Base-by-base conservation (phyloP, 2,888 invertebrate genomes). In the Pyrochroa serraticornis region DNA sequence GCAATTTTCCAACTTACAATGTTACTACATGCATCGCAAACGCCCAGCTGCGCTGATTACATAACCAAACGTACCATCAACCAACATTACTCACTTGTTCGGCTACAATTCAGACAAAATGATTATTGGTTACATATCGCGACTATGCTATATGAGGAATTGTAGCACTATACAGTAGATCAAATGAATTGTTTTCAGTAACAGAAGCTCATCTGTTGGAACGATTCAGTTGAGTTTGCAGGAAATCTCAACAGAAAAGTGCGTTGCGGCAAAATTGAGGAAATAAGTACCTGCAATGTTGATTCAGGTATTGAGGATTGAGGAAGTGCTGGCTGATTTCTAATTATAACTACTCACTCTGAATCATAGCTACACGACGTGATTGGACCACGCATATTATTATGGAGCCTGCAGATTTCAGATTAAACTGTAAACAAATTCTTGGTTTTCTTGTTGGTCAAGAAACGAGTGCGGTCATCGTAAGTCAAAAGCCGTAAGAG, bases 91-190 rank as follows among this genome's bases (percentile, higher is more conserved):
- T 41, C 12, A 10, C 39, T 41, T 53, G 74, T 60, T 41, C 62
- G 56, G 63, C 69, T 70, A 61, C 58, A 70, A 64, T 67, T 71
- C 68, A 69, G 75, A 77, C 76, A 74, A 75, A 75, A 75, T 77
- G 77, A 77, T 77, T 77, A 75, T 76, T 71, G 76, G 77, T 73
- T 77, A 70, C 71, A 71, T 73, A 71, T 71, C 64, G 68, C 68
- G 71, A 70, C 60, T 69, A 72, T 70, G 65, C 49, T 57, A 59
- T 60, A 57, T 59, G 64, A 64, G 52, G 61, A 60, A 64, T 64
- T 49, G 64, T 64, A 60, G 56, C 60, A 58, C 52, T 46, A 33
- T 50, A 31, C 30, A 44, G 58, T 37, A 38, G 50, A 58, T 58
- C 63, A 59, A 51, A 50, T 45, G 51, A 50, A 59, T 59, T 55